Evolutionary conservation across 1,140 invertebrate genomes (phyloP).

Genomic region (Chrysopa pallens): DNA sequence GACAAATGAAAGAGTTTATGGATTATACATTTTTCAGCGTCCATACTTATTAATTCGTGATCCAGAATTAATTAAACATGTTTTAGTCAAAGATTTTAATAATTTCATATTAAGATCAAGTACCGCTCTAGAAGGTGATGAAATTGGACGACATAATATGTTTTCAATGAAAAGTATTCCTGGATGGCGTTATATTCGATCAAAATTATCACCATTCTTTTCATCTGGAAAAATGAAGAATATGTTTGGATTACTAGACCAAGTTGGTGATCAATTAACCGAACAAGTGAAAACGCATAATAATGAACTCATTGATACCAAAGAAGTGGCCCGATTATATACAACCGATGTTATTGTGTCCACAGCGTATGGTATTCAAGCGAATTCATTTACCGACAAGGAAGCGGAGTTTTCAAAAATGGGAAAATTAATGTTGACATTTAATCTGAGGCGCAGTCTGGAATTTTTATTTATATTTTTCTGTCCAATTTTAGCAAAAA

Average conservation of each 20-base stretch:
- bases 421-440: constrained; percentile 39
- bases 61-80: constrained; percentile 31
- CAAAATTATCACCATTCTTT: no score
- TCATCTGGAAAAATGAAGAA: constrained; percentile 29
- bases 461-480: constrained; percentile 13
- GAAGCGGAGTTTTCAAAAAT: constrained; percentile 28
- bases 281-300: constrained; percentile 8
- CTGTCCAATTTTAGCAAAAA: constrained; percentile 7
- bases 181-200: constrained; percentile 31
- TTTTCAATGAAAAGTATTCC: constrained; percentile 18
- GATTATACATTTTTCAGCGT: constrained; percentile 17
- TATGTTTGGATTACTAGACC: constrained; percentile 17
- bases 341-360: constrained; percentile 2
- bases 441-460: constrained; percentile 27
- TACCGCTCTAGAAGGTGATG: constrained; percentile 4
- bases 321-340: constrained; percentile 8
- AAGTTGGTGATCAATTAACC: constrained; percentile 7
- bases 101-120: constrained; percentile 31
- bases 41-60: constrained; percentile 23
- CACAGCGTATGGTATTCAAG: background rate
- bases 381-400: background rate
- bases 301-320: constrained; percentile 9
- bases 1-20: constrained; percentile 11
- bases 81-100: no score
- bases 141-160: constrained; percentile 7